phyloP scores from a whole-genome alignment of 2,113 vertebrate species.

The Psilopsiagon aurifrons region DNA sequence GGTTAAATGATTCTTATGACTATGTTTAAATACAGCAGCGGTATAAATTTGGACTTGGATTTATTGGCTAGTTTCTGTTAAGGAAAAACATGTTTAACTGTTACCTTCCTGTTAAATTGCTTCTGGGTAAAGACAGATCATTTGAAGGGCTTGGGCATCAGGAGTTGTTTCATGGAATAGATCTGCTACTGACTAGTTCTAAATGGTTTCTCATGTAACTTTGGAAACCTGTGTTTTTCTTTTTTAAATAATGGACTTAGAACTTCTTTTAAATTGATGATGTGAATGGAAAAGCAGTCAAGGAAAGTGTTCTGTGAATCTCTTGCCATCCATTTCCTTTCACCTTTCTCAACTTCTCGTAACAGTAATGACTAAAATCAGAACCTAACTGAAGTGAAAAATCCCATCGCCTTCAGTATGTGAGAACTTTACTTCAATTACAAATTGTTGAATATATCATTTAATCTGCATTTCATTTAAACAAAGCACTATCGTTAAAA shows the following conservation, averaged over 20 bases:
- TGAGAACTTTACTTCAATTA: neutral
- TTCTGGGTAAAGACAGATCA: slow-evolving; percentile 1
- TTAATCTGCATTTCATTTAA: neutral
- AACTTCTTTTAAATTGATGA: slow-evolving; percentile 20
- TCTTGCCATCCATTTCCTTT: neutral
- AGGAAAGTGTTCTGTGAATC: neutral
- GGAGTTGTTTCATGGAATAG: slow-evolving; percentile 21
- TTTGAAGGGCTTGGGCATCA: slow-evolving; percentile 38
- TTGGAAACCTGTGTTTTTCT: neutral
- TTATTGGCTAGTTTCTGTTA: slow-evolving; percentile 59
- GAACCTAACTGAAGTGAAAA: neutral
- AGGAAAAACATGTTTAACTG: slow-evolving; percentile 63
- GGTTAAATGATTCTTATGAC: slow-evolving; percentile 74
- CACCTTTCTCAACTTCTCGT: neutral
- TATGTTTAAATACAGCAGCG: slow-evolving; percentile 50
- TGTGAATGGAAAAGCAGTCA: neutral
- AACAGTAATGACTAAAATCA: neutral
- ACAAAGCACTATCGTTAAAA: neutral
- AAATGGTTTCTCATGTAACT: slow-evolving; percentile 31
- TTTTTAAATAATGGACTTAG: slow-evolving; percentile 8
- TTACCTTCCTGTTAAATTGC: slow-evolving; percentile 51
- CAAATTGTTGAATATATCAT: neutral
- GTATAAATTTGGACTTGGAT: slow-evolving; percentile 64
- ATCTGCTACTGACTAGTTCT: slow-evolving; percentile 7
- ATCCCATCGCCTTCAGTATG: neutral